Evolutionary conservation across 2,888 invertebrate genomes (phyloP).

Genomic region (Thyatira batis): DNA sequence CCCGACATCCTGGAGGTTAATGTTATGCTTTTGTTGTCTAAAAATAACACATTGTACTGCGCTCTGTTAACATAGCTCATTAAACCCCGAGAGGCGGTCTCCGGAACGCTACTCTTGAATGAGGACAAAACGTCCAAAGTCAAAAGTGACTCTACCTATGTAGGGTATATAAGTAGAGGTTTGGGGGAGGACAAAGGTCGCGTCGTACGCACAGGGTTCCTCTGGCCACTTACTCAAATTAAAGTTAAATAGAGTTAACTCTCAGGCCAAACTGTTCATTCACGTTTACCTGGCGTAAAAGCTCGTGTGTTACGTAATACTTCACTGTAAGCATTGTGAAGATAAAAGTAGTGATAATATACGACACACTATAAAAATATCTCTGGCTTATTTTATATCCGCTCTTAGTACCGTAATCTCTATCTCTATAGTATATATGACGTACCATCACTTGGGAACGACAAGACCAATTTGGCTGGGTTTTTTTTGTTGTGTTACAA

Average conservation of each 20-base stretch:
- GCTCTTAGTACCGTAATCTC: no score
- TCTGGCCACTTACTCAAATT: not conserved
- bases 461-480: no score
- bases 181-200: constrained; percentile 33
- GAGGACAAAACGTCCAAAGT: constrained; percentile 35
- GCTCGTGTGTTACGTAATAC: not conserved
- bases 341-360: no score
- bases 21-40: constrained; percentile 7
- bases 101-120: constrained; percentile 25
- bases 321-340: not conserved
- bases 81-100: constrained; percentile 25
- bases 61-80: constrained; percentile 35
- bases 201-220: constrained; percentile 15
- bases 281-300: not conserved
- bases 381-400: no score
- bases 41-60: constrained; percentile 14
- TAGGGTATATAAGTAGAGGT: constrained; percentile 6
- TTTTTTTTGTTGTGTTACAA: no score
- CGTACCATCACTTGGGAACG: no score
- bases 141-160: constrained; percentile 32
- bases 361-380: no score
- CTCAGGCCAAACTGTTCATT: not conserved
- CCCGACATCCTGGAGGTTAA: not conserved
- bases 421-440: no score
- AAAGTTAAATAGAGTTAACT: not conserved